A percentile compares a stretch with the other conserved stretches of the same genome.
Conservation (phyloP, 1,140 invertebrate species). For the Sarcophaga peregrina region DNA sequence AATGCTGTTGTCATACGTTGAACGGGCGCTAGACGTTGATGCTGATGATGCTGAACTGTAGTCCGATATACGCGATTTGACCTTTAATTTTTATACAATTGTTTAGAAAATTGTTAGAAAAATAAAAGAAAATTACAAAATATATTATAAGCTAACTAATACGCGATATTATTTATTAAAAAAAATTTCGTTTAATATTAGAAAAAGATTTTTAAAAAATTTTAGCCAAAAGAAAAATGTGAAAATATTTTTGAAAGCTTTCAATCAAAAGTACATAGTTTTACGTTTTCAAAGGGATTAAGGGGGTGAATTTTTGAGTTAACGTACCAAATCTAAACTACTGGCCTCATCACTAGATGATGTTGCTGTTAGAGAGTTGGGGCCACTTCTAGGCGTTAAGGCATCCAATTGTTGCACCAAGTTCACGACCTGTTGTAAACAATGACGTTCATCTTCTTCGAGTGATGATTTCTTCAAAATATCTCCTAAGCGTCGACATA, state of each 20-base stretch:
- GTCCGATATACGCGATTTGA: constrained; percentile 50
- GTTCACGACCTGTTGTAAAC: constrained; percentile 70
- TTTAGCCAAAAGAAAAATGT: background rate
- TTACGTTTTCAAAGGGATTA: too few relatives aligned
- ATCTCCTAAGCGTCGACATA: constrained; percentile 55
- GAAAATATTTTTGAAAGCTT: background rate
- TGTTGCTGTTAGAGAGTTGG: constrained; percentile 43
- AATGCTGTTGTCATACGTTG: constrained; percentile 16
- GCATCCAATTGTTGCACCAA: constrained; percentile 71
- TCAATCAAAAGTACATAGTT: background rate
- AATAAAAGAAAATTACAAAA: constrained; percentile 21
- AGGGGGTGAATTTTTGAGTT: background rate
- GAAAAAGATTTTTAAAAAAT: too few relatives aligned
- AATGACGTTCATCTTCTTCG: constrained; percentile 69
- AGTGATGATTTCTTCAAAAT: constrained; percentile 52
- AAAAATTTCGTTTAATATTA: too few relatives aligned
- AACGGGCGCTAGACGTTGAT: constrained; percentile 42
- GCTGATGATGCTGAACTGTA: constrained; percentile 47
- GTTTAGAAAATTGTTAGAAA: constrained; percentile 24
- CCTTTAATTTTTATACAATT: constrained; percentile 49
- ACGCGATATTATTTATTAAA: too few relatives aligned
- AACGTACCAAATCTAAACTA: constrained; percentile 50
- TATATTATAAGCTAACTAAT: too few relatives aligned
- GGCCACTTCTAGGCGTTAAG: constrained; percentile 56
- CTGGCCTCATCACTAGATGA: constrained; percentile 45